These are phyloP conservation scores for Prosopocoilus inquinatus DNA, from an alignment of 2,888 invertebrate genomes.

Conservation along the genomic window DNA sequence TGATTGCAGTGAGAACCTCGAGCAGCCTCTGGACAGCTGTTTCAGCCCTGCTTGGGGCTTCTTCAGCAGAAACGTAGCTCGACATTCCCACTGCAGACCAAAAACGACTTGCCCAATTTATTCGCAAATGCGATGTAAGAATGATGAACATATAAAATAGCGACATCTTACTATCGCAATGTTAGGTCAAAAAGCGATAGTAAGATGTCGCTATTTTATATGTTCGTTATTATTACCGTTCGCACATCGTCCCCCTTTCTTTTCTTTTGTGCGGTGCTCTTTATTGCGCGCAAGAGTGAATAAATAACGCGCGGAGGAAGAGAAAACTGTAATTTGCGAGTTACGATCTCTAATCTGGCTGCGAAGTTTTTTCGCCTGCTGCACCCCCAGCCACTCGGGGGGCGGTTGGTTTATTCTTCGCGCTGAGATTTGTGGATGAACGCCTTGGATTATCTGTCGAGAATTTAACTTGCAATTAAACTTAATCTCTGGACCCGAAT, in stretches of 20 bases:
- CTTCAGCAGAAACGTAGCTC: too few relatives aligned
- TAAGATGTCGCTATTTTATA: too few relatives aligned
- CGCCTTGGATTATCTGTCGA: constrained; percentile 36
- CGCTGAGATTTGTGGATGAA: constrained; percentile 36
- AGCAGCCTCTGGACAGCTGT: too few relatives aligned
- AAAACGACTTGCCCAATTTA: too few relatives aligned
- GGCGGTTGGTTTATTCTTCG: constrained; percentile 29
- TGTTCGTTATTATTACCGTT: too few relatives aligned
- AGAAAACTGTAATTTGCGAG: constrained; percentile 8
- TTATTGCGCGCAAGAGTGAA: background rate
- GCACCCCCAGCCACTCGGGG: background rate
- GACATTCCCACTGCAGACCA: too few relatives aligned
- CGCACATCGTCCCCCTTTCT: background rate
- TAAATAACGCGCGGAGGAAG: background rate
- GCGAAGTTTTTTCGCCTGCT: constrained; percentile 7
- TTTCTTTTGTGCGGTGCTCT: background rate
- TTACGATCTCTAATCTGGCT: constrained; percentile 8
- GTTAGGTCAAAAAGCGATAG: too few relatives aligned
- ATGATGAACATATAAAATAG: too few relatives aligned
- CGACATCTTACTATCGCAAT: too few relatives aligned
- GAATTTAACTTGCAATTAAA: constrained; percentile 43
- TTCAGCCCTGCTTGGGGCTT: too few relatives aligned
- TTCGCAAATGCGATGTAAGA: too few relatives aligned
- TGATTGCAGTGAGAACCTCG: too few relatives aligned
- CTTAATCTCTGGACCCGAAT: constrained; percentile 33